These are phyloP conservation scores for Gopherus evgoodei DNA, from an alignment of 2,113 vertebrate species.

Conservation along the genomic window DNA sequence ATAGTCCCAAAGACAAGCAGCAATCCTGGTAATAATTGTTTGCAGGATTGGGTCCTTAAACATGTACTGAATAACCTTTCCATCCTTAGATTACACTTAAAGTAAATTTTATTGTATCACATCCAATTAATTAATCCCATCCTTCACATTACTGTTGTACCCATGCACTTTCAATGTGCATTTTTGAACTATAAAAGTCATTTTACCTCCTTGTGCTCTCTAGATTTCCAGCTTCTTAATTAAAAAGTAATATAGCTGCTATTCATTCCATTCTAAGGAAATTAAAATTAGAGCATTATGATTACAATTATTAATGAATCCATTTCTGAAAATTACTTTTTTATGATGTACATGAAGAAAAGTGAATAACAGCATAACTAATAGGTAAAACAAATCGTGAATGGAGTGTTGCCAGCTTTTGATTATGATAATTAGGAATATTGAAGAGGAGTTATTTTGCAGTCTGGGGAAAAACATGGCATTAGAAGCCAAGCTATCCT, in stretches of 20 bases:
- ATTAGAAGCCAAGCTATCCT: constrained; percentile 9
- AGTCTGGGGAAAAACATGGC: background rate
- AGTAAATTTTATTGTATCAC: background rate
- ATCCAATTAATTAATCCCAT: constrained; percentile 28
- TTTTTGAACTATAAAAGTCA: constrained; percentile 5
- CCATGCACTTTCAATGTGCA: background rate
- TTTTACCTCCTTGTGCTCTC: background rate
- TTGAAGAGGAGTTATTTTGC: constrained; percentile 8
- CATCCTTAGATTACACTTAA: constrained; percentile 18
- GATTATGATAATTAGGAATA: constrained; percentile 57
- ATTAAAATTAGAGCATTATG: constrained; percentile 31
- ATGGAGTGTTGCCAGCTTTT: constrained; percentile 11
- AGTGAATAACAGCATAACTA: constrained; percentile 17
- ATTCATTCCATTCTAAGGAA: constrained; percentile 46
- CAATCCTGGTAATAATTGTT: background rate
- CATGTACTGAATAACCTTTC: background rate
- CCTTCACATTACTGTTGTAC: background rate
- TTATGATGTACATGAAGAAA: constrained; percentile 24
- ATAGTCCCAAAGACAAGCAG: background rate
- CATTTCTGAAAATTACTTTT: constrained; percentile 46
- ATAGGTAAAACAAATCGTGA: constrained; percentile 40
- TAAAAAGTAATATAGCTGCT: constrained; percentile 42
- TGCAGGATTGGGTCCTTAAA: background rate
- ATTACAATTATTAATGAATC: constrained; percentile 46
- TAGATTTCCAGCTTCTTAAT: constrained; percentile 41